Base-by-base conservation (phyloP, 2,113 vertebrate species). In the Rana temporaria region DNA sequence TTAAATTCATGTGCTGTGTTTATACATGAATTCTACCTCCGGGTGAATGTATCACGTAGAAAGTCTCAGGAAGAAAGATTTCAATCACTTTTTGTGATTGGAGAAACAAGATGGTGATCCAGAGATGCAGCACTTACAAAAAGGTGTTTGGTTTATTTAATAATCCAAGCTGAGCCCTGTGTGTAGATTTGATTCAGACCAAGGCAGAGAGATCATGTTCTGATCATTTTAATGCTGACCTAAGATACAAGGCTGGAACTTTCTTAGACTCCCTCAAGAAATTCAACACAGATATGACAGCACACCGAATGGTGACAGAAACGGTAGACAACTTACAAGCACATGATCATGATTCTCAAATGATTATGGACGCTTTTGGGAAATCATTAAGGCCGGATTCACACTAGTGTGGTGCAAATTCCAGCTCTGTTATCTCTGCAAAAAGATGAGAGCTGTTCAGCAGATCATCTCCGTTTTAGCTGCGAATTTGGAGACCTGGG, bases 31-130 rank as follows among this genome's bases (percentile, higher is more conserved):
- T 65, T 20, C 63, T 65, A 65, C 63, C 63, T 0, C 63, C 22
- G 22, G 20, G 26, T 65, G 63, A 65, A 22, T 26, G 63, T 24
- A 26, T 65, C 9, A 20, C 5, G 63, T 7, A 20, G 26, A 9
- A 22, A 26, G 63, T 65, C 63, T 65, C 63, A 65, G 8, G 63
- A 65, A 65, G 63, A 65, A 26, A 2, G 63, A 65, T 65, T 26
- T 65, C 20, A 2, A 65, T 65, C 63, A 15, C 7, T 65, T 22
- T 65, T 20, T 65, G 63, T 65, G 20, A 65, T 26, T 26, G 63
- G 63, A 65, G 63, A 65, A 65, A 26, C 18, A 65, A 65, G 63
- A 11, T 65, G 63, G 63, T 65, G 63, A 20, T 22, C 63, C 63
- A 65, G 22, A 26, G 63, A 65, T 65, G 24, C 63, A 65, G 22